Percentiles rank a stretch among this genome's conserved stretches.
phyloP scores from a whole-genome alignment of 2,113 vertebrate genomes.

The Aythya baeri region DNA sequence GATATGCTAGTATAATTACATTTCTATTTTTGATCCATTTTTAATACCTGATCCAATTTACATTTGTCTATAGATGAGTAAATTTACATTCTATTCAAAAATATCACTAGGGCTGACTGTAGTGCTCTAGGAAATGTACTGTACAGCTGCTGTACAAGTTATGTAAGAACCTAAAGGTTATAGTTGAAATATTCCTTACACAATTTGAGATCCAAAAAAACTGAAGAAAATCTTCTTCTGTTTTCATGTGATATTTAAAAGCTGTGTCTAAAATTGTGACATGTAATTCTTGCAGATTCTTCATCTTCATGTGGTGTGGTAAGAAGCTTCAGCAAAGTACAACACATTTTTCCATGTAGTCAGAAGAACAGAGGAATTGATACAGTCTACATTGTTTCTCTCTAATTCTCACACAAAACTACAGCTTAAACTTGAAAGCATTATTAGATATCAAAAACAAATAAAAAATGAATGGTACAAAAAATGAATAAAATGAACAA shows the following conservation, averaged over 20 bases:
- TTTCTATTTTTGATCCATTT: constrained; percentile 46
- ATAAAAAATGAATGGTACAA: neutral
- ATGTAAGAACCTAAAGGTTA: neutral
- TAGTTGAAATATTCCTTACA: neutral
- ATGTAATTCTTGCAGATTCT: neutral
- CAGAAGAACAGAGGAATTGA: neutral
- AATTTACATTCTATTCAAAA: neutral
- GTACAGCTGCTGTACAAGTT: neutral
- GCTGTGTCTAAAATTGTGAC: neutral
- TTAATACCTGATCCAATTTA: constrained; percentile 21
- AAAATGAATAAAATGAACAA: neutral
- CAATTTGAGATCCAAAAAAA: neutral
- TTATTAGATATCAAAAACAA: neutral
- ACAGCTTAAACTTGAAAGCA: neutral
- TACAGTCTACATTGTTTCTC: rapidly evolving
- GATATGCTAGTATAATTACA: constrained; percentile 23
- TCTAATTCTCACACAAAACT: neutral
- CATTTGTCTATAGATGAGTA: constrained; percentile 14
- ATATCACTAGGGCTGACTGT: neutral
- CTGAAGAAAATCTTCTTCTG: neutral
- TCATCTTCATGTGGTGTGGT: neutral
- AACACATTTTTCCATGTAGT: neutral
- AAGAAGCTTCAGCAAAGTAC: neutral
- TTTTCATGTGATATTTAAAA: neutral
- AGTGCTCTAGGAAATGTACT: neutral